phyloP scores from a whole-genome alignment of 2,797 vertebrate genomes.

The Coilia nasus region DNA sequence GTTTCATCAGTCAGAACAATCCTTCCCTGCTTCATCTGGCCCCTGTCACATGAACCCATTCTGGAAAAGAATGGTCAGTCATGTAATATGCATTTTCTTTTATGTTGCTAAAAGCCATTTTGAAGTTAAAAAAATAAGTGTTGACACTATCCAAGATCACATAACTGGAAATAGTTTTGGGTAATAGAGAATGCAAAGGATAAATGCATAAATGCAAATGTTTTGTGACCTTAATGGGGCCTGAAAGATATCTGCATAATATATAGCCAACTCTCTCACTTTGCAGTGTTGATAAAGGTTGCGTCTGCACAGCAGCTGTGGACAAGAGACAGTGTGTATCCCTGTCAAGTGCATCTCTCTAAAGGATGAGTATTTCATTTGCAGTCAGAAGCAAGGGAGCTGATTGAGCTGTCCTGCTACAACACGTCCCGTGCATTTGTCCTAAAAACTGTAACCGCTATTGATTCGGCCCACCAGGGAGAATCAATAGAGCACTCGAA shows the following conservation, averaged over 20 bases:
- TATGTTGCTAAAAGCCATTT: too few relatives aligned
- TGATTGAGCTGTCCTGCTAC: constrained; percentile 19
- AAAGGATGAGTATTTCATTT: constrained; percentile 11
- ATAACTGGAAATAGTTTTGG: neutral
- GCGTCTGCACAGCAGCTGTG: constrained; percentile 32
- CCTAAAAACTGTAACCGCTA: constrained; percentile 11
- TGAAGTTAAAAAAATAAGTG: too few relatives aligned
- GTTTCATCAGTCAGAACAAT: too few relatives aligned
- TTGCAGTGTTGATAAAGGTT: neutral
- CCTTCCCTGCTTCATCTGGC: too few relatives aligned
- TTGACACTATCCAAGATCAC: too few relatives aligned
- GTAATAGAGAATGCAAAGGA: neutral
- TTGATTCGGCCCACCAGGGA: neutral
- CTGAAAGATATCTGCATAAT: neutral
- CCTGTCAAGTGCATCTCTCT: neutral
- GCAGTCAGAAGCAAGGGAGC: neutral
- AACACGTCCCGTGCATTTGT: neutral
- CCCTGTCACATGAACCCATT: too few relatives aligned
- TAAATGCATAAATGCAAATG: neutral
- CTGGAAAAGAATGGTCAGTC: too few relatives aligned
- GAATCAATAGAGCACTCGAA: constrained; percentile 16
- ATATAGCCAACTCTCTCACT: neutral
- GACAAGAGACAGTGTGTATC: neutral
- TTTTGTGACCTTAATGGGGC: neutral
- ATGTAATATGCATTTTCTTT: too few relatives aligned